Conservation (phyloP, 2,113 vertebrate genomes). For the Poeciliopsis retropinna region DNA sequence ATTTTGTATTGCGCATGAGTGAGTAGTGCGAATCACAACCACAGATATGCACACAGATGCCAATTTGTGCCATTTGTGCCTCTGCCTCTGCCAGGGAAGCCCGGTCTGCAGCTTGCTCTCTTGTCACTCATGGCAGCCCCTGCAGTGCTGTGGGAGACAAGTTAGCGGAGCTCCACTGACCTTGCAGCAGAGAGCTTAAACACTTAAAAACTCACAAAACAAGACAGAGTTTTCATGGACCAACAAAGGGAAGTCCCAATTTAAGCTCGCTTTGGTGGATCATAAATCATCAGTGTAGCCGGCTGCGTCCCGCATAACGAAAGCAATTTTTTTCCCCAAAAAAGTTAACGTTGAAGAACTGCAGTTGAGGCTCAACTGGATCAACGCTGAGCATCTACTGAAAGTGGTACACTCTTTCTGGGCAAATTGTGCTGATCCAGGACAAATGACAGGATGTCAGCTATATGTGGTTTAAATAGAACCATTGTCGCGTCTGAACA, state of each 20-base stretch:
- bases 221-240: neutral
- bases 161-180: slow-evolving; percentile 35
- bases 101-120: slow-evolving; percentile 54
- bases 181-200: slow-evolving; percentile 62
- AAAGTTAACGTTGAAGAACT: neutral
- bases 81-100: slow-evolving; percentile 44
- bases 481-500: neutral
- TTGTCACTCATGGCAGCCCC: slow-evolving; percentile 48
- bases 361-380: neutral
- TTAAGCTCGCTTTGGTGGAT: neutral
- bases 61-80: slow-evolving; percentile 20
- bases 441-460: neutral
- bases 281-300: neutral
- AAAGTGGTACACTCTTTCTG: neutral
- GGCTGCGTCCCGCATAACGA: neutral
- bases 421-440: neutral
- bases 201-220: slow-evolving; percentile 15
- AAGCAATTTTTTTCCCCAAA: neutral
- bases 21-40: slow-evolving; percentile 10
- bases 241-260: neutral
- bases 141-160: slow-evolving; percentile 30
- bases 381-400: neutral
- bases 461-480: neutral
- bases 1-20: slow-evolving; percentile 2
- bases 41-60: slow-evolving; percentile 2